phyloP scores from a whole-genome alignment of 2,888 invertebrate genomes.

The Nemotelus nigrinus region DNA sequence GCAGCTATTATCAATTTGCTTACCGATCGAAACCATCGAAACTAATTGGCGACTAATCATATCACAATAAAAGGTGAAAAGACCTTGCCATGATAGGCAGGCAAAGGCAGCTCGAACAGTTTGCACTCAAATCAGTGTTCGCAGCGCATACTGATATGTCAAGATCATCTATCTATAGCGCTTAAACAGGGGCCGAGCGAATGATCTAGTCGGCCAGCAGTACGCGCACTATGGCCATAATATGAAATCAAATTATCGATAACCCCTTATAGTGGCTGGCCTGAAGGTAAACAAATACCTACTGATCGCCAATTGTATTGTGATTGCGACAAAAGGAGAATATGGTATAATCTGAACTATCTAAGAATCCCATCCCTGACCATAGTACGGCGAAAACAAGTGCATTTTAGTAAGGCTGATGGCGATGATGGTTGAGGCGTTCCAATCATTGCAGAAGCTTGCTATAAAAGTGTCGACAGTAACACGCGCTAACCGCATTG shows the following conservation, averaged over 20 bases:
- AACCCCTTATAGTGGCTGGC: constrained; percentile 36
- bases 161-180: constrained; percentile 30
- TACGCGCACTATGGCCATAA: constrained; percentile 3
- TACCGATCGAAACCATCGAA: constrained; percentile 36
- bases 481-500: constrained; percentile 50
- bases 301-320: constrained; percentile 39
- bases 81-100: background rate
- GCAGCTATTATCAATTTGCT: constrained; percentile 36
- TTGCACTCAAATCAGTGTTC: constrained; percentile 14
- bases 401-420: constrained; percentile 12
- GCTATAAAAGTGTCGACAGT: constrained; percentile 43
- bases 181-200: constrained; percentile 8
- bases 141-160: background rate
- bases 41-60: constrained; percentile 41
- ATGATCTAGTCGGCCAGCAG: constrained; percentile 15
- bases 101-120: background rate
- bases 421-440: constrained; percentile 1
- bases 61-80: constrained; percentile 39
- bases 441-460: constrained; percentile 37
- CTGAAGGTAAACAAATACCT: constrained; percentile 36
- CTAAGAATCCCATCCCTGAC: constrained; percentile 23
- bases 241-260: constrained; percentile 38
- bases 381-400: constrained; percentile 13
- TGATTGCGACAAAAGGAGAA: constrained; percentile 26
- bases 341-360: constrained; percentile 14